Evolutionary conservation across 2,797 vertebrate genomes (phyloP).

Genomic region (Phoxinus dragarum): DNA sequence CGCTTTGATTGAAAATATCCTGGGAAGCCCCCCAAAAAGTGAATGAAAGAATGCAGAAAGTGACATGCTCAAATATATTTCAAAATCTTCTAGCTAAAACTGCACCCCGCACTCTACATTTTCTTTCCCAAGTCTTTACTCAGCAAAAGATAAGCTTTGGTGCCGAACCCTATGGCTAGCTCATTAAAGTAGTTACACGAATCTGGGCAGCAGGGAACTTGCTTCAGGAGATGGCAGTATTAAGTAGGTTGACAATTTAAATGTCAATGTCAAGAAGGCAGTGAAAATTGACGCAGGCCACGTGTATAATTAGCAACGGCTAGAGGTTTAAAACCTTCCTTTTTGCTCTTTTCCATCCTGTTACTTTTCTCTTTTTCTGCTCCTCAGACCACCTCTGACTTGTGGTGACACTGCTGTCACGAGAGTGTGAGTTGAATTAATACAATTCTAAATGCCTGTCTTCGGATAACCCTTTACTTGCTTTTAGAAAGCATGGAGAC

Average conservation of each 20-base stretch:
- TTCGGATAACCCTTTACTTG: conserved; percentile 26
- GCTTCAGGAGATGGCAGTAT: conserved; percentile 55
- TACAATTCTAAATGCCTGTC: conserved; percentile 42
- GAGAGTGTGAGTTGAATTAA: conserved; percentile 39
- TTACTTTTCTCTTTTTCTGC: conserved; percentile 16
- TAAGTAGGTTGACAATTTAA: conserved; percentile 66
- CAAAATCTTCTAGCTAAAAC: not conserved
- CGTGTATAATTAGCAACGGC: conserved; percentile 63
- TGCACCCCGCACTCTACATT: not conserved
- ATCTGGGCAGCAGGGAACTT: conserved; percentile 47
- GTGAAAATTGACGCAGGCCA: conserved; percentile 54
- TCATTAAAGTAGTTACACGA: conserved; percentile 64
- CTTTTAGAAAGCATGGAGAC: conserved; percentile 36
- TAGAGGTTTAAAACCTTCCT: conserved; percentile 37
- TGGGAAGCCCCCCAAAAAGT: not conserved
- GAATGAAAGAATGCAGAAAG: conserved; percentile 20
- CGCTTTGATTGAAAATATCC: not conserved
- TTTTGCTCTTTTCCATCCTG: conserved; percentile 14
- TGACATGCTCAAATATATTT: not conserved
- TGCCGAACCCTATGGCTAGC: conserved; percentile 28
- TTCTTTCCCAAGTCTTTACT: not conserved
- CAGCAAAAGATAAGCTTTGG: conserved; percentile 11
- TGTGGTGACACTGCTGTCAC: conserved; percentile 56
- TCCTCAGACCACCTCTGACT: conserved; percentile 43
- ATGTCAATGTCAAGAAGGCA: conserved; percentile 63